Percentiles rank a stretch among this genome's conserved stretches.
Conservation (phyloP, 2,888 invertebrate genomes). For the Gryllus longicercus region DNA sequence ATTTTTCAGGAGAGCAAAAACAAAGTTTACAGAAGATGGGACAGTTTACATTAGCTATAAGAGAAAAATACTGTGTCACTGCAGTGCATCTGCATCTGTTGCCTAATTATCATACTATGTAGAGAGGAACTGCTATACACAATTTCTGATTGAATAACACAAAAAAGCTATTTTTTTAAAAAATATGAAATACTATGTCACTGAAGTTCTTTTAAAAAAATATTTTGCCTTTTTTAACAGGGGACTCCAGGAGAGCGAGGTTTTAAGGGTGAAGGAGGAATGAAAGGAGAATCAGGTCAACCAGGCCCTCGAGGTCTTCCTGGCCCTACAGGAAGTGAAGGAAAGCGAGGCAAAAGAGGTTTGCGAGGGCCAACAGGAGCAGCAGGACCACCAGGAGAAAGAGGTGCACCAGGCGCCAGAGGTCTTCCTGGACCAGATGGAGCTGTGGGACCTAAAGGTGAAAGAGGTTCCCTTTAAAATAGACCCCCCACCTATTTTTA, state of each 20-base stretch:
- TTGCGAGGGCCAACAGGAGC: constrained; percentile 71
- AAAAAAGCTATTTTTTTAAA: no score
- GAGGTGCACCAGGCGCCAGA: constrained; percentile 61
- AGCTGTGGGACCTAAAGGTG: constrained; percentile 68
- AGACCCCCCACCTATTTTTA: no score
- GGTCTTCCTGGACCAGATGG: constrained; percentile 77
- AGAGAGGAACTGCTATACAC: no score
- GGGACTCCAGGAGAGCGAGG: constrained; percentile 76
- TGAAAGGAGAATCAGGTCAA: constrained; percentile 70
- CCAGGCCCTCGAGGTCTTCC: constrained; percentile 73
- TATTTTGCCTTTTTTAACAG: constrained; percentile 46
- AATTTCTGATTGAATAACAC: no score
- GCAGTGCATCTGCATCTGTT: no score
- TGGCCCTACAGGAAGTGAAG: constrained; percentile 70
- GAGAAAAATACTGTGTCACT: no score
- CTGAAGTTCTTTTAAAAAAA: no score
- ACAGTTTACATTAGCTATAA: no score
- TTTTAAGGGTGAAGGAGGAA: constrained; percentile 71
- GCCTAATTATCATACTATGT: no score
- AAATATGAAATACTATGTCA: no score
- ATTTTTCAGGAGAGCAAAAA: no score
- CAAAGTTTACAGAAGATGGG: no score
- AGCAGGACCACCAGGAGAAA: constrained; percentile 69
- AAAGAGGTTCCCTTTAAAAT: neutral
- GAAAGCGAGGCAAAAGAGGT: constrained; percentile 77